Conservation (phyloP, 2,113 vertebrate species). For the Channa argus region DNA sequence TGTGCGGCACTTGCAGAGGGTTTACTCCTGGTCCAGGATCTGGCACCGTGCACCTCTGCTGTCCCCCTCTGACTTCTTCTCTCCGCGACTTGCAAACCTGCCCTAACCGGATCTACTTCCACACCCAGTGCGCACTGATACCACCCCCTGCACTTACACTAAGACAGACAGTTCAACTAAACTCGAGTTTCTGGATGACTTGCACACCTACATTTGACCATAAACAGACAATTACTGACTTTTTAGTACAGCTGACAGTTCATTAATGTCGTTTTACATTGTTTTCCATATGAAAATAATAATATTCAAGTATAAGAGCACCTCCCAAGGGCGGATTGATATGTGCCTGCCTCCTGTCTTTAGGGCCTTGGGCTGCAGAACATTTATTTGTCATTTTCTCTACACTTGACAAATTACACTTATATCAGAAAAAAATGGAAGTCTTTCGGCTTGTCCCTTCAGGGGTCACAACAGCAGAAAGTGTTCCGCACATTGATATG, state of each 20-base stretch:
- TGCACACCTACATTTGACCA: too few relatives aligned
- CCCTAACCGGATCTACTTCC: conserved; percentile 76
- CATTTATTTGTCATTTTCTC: conserved; percentile 58
- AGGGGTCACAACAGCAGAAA: too few relatives aligned
- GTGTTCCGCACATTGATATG: too few relatives aligned
- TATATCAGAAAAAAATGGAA: conserved; percentile 39
- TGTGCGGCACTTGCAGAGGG: conserved; percentile 52
- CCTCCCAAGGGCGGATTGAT: conserved; percentile 66
- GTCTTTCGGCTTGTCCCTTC: too few relatives aligned
- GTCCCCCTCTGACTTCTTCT: conserved; percentile 75
- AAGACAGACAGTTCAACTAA: neutral
- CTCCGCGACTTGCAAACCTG: conserved; percentile 76
- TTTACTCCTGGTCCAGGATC: conserved; percentile 64
- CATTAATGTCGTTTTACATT: neutral
- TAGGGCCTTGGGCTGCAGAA: conserved; percentile 56
- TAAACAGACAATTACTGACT: too few relatives aligned
- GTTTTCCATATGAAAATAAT: neutral
- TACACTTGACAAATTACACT: conserved; percentile 68
- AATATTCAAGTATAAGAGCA: neutral
- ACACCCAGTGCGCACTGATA: conserved; percentile 51
- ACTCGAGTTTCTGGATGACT: neutral
- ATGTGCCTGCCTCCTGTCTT: conserved; percentile 2
- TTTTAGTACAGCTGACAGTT: accelerated
- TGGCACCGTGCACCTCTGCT: conserved; percentile 79
- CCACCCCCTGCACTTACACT: conserved; percentile 1